These are phyloP conservation scores for Pristionchus arcanus DNA, from an alignment of 2,888 invertebrate genomes.

Conservation along the genomic window DNA sequence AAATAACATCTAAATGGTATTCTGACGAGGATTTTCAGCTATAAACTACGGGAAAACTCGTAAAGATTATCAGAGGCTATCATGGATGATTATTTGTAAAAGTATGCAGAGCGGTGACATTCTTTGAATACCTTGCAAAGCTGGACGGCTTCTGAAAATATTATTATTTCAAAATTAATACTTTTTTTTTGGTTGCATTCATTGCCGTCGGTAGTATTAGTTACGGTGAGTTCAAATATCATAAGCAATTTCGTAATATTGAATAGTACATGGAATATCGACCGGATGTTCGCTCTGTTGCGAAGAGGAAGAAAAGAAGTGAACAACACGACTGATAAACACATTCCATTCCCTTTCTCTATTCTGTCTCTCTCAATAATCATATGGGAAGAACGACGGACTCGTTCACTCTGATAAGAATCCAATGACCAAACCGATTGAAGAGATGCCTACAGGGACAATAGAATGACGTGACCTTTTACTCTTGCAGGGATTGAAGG, in stretches of 20 bases:
- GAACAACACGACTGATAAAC: constrained; percentile 13
- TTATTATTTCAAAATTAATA: background rate
- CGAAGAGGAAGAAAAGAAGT: background rate
- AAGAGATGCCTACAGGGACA: background rate
- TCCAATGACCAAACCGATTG: background rate
- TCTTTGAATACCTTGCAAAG: background rate
- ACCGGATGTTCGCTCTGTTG: constrained; percentile 9
- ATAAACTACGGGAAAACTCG: constrained; percentile 30
- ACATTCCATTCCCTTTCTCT: constrained; percentile 42
- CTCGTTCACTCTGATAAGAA: constrained; percentile 10
- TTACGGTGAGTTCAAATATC: background rate
- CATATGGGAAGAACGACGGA: background rate
- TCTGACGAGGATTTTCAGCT: background rate
- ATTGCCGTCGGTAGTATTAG: background rate
- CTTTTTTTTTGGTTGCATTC: background rate
- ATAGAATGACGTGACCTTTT: background rate
- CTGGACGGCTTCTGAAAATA: background rate
- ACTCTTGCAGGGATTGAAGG: constrained; percentile 6
- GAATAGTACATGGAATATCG: background rate
- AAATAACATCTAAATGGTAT: background rate
- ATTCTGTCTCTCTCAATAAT: background rate
- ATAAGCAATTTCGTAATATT: background rate
- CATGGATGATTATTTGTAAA: background rate
- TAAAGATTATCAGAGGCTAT: constrained; percentile 23
- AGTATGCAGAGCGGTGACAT: background rate